Base-by-base conservation (phyloP, 2,888 invertebrate species). In the Volucella zonaria region DNA sequence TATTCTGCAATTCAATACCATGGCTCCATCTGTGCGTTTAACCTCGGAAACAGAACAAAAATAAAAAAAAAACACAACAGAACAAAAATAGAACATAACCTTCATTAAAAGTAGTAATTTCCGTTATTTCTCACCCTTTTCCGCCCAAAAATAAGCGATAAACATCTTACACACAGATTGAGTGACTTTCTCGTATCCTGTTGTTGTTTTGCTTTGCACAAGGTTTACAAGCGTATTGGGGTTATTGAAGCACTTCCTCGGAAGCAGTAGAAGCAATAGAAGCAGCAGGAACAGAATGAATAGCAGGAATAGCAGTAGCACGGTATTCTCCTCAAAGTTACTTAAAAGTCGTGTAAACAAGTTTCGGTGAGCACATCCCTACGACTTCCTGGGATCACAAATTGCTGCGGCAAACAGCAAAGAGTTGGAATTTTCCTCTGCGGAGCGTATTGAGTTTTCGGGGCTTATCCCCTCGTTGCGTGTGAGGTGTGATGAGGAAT, bases 261-360 rank as follows among this genome's bases (percentile, higher is more conserved):
- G 23, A 43, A 45, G 4, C n/a, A 14, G 12, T 12, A 61, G 18
- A 43, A 45, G 4, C n/a, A 14, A 8, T 12, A 61, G 18, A 43
- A 45, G 12, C 31, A 11, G n/a, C 45, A 14, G 12, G 49, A 38
- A 49, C 45, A 12, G 71, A 58, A 49, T 71, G 47, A 23, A 43
- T 42, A 52, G 31, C 31, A 54, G 31, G 47, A 23, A 43, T 42
- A 52, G 31, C 31, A 54, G 31, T 31, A 11, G 56, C 54, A 54
- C 64, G 18, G 3, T 59, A 12, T 31, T 42, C 68, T 47, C 42
- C 43, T 31, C 18, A 43, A 54, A 76, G 79, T 64, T 68, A 74
- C 82, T 79, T 79, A 79, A 79, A 75, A 75, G 82, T 83, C 79
- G 40, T 83, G 82, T 83, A 83, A 83, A 83, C 82, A 83, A 83